Evolutionary conservation across 2,888 invertebrate species (phyloP), one percentile per base, ranked within the genome.

Genomic region (Ennomos fuscantarius): DNA sequence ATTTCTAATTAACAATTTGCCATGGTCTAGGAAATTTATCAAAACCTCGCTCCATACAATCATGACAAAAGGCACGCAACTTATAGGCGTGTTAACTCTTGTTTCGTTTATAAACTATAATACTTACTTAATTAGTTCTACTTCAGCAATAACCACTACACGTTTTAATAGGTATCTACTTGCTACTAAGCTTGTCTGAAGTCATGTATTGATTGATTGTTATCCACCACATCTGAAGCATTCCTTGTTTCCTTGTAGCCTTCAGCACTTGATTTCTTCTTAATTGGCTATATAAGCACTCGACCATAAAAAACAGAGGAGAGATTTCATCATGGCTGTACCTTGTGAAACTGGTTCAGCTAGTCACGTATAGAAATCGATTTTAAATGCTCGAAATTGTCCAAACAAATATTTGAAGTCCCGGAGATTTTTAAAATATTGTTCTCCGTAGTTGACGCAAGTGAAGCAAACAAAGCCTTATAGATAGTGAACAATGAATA

Each of bases 401-500:
- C 12, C 8, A 8, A 9, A 24, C 5, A 10, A 15, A 41, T 9
- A 10, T 41, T 33, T 8, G 31, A 42, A 42, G 1, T 10, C 31
- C n/a, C 12, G 31, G 24, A n/a, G 24, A 42, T 8, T n/a, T 9
- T n/a, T n/a, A n/a, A n/a, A 42, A 24, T 24, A 24, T 24, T 2
- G 67, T 73, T 72, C 69, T 65, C 54, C 57, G 64, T 54, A 57
- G 56, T 53, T 59, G 58, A 65, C 55, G 65, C 59, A 61, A 61
- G 35, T 46, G 56, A 62, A 62, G 61, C 62, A 68, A 72, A 76
- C 74, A 78, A 76, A 76, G 67, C 63, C 63, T 56, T 52, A 62
- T 53, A 69, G 63, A 62, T 54, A 55, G 69, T 32, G 44, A 60
- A 80, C 81, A 82, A 82, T 82, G 74, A 72, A 69, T 45, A 72